Conservation (phyloP, 2,888 invertebrate species). For the Endomychus coccineus region DNA sequence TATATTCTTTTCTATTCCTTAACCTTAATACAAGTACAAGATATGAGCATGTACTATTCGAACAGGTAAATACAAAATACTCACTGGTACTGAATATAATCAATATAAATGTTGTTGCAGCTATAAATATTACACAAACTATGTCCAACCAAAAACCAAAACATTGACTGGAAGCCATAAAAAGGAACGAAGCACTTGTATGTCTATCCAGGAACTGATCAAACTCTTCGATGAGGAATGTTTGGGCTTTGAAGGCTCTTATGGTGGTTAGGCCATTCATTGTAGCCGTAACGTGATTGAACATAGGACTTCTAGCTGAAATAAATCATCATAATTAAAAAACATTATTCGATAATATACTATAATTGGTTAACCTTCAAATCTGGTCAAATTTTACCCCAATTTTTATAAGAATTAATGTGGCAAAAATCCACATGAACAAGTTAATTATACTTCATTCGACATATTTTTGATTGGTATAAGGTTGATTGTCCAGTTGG, state of each 20-base stretch:
- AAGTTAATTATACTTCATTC: too few species aligned
- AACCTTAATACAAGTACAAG: too few species aligned
- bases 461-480: too few species aligned
- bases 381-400: too few species aligned
- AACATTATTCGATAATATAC: neutral
- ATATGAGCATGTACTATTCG: too few species aligned
- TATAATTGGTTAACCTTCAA: neutral
- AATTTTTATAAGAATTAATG: too few species aligned
- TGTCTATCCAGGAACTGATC: slow-evolving; percentile 59
- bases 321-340: too few species aligned
- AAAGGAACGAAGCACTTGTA: slow-evolving; percentile 68
- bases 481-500: too few species aligned
- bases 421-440: too few species aligned
- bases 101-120: slow-evolving; percentile 7
- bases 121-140: slow-evolving; percentile 54
- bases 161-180: slow-evolving; percentile 57
- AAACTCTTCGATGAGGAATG: slow-evolving; percentile 55
- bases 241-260: slow-evolving; percentile 60
- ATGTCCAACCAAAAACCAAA: slow-evolving; percentile 65
- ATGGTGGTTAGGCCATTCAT: slow-evolving; percentile 74
- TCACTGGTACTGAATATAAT: slow-evolving; percentile 10
- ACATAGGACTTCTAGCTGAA: slow-evolving; percentile 71
- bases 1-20: too few species aligned
- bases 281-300: slow-evolving; percentile 66
- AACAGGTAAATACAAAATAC: too few species aligned